Evolutionary conservation across 2,888 invertebrate genomes (phyloP).

Genomic region (Thelaira solivaga): DNA sequence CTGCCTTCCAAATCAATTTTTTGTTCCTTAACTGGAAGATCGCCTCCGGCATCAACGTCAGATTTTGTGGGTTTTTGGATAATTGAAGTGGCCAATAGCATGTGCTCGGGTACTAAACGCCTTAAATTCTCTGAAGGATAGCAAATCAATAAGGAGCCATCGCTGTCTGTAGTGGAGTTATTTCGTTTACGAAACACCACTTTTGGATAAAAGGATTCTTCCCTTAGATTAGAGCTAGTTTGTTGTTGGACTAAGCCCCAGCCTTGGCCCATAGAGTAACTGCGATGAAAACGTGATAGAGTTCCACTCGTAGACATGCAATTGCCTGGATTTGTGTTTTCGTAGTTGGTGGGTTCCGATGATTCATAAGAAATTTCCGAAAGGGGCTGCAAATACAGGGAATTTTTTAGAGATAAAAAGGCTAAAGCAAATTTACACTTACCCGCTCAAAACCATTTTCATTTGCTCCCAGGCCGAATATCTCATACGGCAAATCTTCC

Average conservation of each 20-base stretch:
- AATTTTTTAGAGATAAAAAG: neutral
- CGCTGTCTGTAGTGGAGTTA: conserved; percentile 83
- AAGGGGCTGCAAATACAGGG: conserved; percentile 69
- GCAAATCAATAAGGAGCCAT: conserved; percentile 81
- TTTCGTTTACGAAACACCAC: conserved; percentile 81
- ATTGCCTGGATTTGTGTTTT: conserved; percentile 60
- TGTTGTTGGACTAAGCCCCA: conserved; percentile 74
- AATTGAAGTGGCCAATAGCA: conserved; percentile 74
- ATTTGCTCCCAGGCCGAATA: conserved; percentile 73
- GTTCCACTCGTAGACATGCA: conserved; percentile 71
- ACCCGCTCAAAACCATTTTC: conserved; percentile 76
- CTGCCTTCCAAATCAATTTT: conserved; percentile 47
- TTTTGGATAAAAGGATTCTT: conserved; percentile 69
- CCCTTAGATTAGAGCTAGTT: conserved; percentile 52
- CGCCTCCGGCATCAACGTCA: conserved; percentile 62
- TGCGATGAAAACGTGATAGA: conserved; percentile 83
- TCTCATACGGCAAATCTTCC: conserved; percentile 77
- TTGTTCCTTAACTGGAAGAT: neutral
- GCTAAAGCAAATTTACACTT: conserved; percentile 42
- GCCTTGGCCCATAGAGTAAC: conserved; percentile 90
- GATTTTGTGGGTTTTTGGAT: conserved; percentile 71
- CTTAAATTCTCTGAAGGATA: conserved; percentile 93
- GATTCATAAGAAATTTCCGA: conserved; percentile 77
- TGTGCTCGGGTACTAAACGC: conserved; percentile 84
- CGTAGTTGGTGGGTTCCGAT: conserved; percentile 75